These are phyloP conservation scores for Bombus vancouverensis DNA, from an alignment of 1,140 invertebrate genomes.

Conservation along the genomic window DNA sequence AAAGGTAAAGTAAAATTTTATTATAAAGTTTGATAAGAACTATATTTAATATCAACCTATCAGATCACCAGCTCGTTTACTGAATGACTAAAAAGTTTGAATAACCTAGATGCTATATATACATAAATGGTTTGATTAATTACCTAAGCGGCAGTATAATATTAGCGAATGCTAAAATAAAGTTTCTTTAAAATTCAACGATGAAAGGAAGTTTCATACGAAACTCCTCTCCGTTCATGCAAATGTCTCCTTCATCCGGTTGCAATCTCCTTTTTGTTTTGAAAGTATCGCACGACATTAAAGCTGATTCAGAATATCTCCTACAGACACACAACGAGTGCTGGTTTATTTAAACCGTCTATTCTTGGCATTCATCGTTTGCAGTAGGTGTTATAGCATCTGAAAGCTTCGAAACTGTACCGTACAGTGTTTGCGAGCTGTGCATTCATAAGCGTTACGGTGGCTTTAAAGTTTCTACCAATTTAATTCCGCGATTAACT, in stretches of 20 bases:
- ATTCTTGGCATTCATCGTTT: constrained; percentile 6
- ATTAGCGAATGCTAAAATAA: too few species aligned
- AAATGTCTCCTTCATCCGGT: neutral
- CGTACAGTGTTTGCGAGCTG: neutral
- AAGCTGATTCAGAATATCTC: constrained; percentile 5
- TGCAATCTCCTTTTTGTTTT: constrained; percentile 5
- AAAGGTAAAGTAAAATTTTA: too few species aligned
- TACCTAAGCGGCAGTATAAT: neutral
- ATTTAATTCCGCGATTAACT: neutral
- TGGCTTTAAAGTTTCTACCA: neutral
- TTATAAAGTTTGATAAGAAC: too few species aligned
- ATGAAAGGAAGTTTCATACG: neutral
- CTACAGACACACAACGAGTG: neutral
- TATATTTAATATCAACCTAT: too few species aligned
- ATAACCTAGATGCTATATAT: neutral
- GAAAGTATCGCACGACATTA: neutral
- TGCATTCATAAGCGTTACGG: neutral
- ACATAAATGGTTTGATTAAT: neutral
- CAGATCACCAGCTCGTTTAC: too few species aligned
- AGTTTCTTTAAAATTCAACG: neutral
- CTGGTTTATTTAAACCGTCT: neutral
- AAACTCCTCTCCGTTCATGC: neutral
- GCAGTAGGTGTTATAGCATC: neutral
- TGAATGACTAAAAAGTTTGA: neutral
- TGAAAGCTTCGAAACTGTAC: neutral